Conservation (phyloP, 1,140 invertebrate genomes). For the Danaus melanippus region DNA sequence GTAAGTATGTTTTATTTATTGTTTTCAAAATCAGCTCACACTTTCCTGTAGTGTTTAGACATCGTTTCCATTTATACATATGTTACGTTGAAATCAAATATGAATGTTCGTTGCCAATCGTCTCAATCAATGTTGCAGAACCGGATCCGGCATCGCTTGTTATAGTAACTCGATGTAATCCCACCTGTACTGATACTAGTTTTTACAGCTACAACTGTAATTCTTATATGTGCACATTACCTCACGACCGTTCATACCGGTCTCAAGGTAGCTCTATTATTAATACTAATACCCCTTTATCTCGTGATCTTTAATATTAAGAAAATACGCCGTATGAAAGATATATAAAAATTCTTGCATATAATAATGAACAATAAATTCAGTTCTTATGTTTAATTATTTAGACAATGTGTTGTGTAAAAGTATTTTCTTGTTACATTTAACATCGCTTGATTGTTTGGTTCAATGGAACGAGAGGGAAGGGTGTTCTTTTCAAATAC, state of each 20-base stretch:
- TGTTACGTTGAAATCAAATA: conserved; percentile 12
- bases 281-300: conserved; percentile 14
- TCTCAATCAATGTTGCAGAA: conserved; percentile 37
- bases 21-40: too few relatives aligned
- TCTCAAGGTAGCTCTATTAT: conserved; percentile 30
- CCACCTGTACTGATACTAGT: conserved; percentile 57
- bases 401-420: too few relatives aligned
- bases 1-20: too few relatives aligned
- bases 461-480: conserved; percentile 48
- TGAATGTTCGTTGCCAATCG: conserved; percentile 25
- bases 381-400: not conserved
- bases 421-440: conserved; percentile 10
- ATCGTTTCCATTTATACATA: conserved; percentile 10
- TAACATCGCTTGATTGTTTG: conserved; percentile 17
- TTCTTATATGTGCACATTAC: conserved; percentile 37
- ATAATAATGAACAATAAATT: conserved; percentile 3
- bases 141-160: conserved; percentile 41
- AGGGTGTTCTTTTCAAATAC: conserved; percentile 36
- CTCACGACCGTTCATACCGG: conserved; percentile 34
- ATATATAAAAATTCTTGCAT: not conserved
- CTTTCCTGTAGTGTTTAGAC: not conserved
- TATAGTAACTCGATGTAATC: conserved; percentile 47
- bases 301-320: too few relatives aligned
- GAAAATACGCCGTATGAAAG: too few relatives aligned
- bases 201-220: conserved; percentile 55